Evolutionary conservation across 2,797 vertebrate species (phyloP), one percentile per base, ranked within the genome.

Genomic region (Xiphophorus birchmanni): DNA sequence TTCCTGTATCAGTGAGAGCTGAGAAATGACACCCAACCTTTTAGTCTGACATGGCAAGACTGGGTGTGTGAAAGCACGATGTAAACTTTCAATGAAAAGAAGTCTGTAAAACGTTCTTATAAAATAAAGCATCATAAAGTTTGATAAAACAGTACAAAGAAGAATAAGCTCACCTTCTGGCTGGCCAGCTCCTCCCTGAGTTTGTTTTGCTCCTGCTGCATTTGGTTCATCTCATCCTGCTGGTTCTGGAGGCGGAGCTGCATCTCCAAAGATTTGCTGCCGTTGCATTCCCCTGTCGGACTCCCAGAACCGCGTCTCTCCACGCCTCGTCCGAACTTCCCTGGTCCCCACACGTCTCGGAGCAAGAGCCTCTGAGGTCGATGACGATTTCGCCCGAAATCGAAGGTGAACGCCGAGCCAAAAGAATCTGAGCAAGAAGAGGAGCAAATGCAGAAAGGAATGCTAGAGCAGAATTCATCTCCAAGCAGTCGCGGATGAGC

Each of bases 341-440:
- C 95, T 0, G 95, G 86, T 54, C 92, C 94, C 81, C 96, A 96
- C 88, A 96, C 91, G 76, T 98, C 97, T 42, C 93, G 95, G 9
- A 96, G 90, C 82, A 95, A 90, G 0, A 96, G 96, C 76, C 91
- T 96, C 82, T 93, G 97, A 2, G 94, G 82, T 83, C 97, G 97
- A 2, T 96, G 88, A 0, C 97, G 84, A 82, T 93, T 94, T 37
- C 97, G 97, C 75, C 93, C 96, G 82, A 98, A 97, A 86, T 99
- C 98, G 3, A 98, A 99, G 3, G 95, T 92, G 90, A 98, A 98
- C 1, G 96, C 94, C 3, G 97, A 97, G 79, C 96, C 95, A 9
- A 95, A 92, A 84, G 96, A 96, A 89, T 95, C 95, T 96, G 85
- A 77, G 54, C 71, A 73, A 81, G 40, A 73, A 67, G 52, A 82